phyloP scores from a whole-genome alignment of 92 coral and sea anemone species.

The Umimayanthus chanpuru region DNA sequence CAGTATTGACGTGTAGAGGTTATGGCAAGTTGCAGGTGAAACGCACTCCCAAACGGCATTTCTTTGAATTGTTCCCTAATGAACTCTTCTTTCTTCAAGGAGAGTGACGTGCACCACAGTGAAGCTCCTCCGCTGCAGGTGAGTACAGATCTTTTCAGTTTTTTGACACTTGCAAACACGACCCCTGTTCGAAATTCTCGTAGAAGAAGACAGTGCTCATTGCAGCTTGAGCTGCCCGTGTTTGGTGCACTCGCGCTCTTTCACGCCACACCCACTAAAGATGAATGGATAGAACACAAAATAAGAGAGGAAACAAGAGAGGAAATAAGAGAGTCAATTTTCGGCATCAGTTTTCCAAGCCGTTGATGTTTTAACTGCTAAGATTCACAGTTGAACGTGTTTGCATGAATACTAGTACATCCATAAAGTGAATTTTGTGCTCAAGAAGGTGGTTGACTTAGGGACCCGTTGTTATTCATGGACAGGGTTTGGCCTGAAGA shows the following conservation, averaged over 20 bases:
- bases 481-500: no score
- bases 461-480: no score
- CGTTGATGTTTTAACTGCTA: neutral
- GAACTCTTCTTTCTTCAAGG: slow-evolving; percentile 59
- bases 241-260: neutral
- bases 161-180: neutral
- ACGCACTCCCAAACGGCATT: neutral
- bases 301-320: no score
- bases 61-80: neutral
- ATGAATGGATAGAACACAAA: neutral
- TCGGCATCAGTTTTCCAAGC: neutral
- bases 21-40: neutral
- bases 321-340: neutral
- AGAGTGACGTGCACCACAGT: slow-evolving; percentile 93
- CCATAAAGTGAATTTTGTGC: no score
- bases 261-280: neutral
- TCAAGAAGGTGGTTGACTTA: no score
- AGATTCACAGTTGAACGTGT: no score
- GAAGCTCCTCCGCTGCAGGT: slow-evolving; percentile 94
- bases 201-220: neutral
- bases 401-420: no score
- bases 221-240: neutral
- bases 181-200: neutral
- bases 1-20: no score
- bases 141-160: slow-evolving; percentile 4